A percentile compares a stretch with the other conserved stretches of the same genome.
These are phyloP conservation scores for Alloscopus bannaensis DNA, from an alignment of 2,888 invertebrate species.

Conservation along the genomic window DNA sequence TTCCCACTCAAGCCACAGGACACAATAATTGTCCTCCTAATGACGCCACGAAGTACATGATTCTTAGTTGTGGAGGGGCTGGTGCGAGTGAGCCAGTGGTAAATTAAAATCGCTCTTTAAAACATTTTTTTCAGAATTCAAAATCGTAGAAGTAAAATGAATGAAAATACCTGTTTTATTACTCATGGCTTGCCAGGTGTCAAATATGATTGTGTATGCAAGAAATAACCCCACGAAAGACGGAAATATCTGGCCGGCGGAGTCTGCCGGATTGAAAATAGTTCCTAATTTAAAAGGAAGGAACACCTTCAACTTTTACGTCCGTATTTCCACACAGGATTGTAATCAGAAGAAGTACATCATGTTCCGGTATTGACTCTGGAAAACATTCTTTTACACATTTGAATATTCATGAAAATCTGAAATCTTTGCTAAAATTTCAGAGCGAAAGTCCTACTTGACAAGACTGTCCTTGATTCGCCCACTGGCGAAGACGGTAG, in stretches of 20 bases:
- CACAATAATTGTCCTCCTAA: conserved; percentile 6
- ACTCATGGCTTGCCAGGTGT: conserved; percentile 8
- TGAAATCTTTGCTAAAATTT: background rate
- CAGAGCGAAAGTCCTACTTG: conserved; percentile 10
- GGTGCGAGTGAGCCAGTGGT: conserved; percentile 19
- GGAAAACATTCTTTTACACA: background rate
- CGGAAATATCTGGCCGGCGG: background rate
- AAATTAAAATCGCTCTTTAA: too few species aligned
- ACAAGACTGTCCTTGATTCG: background rate
- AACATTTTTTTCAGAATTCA: too few species aligned
- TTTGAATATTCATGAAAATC: background rate
- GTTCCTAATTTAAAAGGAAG: background rate
- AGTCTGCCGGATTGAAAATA: background rate
- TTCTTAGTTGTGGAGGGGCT: conserved; percentile 36
- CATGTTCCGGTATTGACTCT: conserved; percentile 1
- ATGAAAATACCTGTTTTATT: too few species aligned
- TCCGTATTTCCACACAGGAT: conserved; percentile 26
- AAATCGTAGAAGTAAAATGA: too few species aligned
- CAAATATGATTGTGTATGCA: conserved; percentile 27
- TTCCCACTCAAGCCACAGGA: background rate
- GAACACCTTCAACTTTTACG: conserved; percentile 20
- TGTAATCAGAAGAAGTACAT: conserved; percentile 24
- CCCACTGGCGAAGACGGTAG: background rate
- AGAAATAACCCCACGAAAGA: conserved; percentile 7
- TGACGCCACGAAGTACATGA: conserved; percentile 34